Conservation (phyloP, 2,113 vertebrate genomes). For the Aplodontia rufa region DNA sequence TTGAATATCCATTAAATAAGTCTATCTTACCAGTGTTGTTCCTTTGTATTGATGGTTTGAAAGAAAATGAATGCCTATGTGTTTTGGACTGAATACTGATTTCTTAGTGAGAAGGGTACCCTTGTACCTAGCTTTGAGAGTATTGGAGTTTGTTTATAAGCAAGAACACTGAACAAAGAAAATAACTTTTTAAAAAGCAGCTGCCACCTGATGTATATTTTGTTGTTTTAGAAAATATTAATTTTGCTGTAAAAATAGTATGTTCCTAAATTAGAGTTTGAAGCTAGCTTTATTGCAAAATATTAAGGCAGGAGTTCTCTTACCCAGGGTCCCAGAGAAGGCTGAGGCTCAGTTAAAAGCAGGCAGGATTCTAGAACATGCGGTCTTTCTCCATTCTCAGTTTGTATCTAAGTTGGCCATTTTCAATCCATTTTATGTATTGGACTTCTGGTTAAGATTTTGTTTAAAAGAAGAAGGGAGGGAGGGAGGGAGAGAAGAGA, state of each 20-base stretch:
- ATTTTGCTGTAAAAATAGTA: conserved; percentile 19
- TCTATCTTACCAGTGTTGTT: too few species aligned
- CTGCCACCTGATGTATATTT: neutral
- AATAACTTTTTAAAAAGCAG: neutral
- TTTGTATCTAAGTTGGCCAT: neutral
- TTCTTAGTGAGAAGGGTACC: neutral
- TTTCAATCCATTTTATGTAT: neutral
- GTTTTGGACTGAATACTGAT: neutral
- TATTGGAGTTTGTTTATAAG: neutral
- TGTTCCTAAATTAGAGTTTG: neutral
- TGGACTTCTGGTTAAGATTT: conserved; percentile 24
- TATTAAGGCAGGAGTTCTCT: neutral
- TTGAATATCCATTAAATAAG: too few species aligned
- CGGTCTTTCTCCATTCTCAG: neutral
- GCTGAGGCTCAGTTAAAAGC: neutral
- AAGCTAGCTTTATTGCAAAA: neutral
- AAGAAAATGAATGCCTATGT: conserved; percentile 3
- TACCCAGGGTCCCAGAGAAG: neutral
- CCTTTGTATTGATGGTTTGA: neutral
- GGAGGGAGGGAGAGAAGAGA: neutral
- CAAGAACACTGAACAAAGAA: neutral
- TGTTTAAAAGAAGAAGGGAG: neutral
- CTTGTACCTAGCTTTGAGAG: neutral
- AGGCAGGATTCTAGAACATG: neutral
- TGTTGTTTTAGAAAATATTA: conserved; percentile 34